Evolutionary conservation across 2,113 vertebrate species (phyloP).

Genomic region (Mustelus asterias): DNA sequence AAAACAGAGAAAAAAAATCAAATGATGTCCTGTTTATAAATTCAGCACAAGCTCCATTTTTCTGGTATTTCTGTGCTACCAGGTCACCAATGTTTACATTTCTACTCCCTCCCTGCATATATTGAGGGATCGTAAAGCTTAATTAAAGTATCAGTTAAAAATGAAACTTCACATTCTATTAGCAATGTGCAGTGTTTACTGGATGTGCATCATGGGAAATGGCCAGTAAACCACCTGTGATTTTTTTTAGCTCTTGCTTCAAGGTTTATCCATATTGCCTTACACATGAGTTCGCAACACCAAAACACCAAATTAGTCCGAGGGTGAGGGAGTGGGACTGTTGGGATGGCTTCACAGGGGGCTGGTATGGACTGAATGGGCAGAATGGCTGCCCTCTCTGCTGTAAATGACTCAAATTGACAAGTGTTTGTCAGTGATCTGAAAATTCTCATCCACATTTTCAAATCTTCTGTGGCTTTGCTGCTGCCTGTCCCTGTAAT

Average conservation of each 20-base stretch:
- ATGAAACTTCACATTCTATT: neutral
- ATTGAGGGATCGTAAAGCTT: neutral
- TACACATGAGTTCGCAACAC: neutral
- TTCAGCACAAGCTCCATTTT: neutral
- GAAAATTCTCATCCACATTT: too few species aligned
- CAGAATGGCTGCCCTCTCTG: too few species aligned
- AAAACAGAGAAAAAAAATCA: neutral
- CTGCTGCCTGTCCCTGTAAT: too few species aligned
- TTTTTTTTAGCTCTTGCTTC: neutral
- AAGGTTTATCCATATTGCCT: neutral
- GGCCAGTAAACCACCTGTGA: neutral
- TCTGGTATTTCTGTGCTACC: neutral
- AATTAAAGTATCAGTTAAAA: neutral
- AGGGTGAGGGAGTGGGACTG: too few species aligned
- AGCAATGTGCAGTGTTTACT: neutral
- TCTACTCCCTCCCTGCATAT: neutral
- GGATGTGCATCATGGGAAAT: neutral
- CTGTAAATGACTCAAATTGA: neutral
- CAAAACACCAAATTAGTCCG: neutral
- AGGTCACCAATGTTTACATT: too few species aligned
- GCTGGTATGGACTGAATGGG: too few species aligned
- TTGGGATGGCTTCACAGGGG: too few species aligned
- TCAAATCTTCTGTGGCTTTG: too few species aligned
- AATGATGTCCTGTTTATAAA: neutral
- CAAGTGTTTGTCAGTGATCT: neutral